Evolutionary conservation across 2,888 invertebrate genomes (phyloP), one percentile per base, ranked within the genome.

Genomic region (Morpho achilles): DNA sequence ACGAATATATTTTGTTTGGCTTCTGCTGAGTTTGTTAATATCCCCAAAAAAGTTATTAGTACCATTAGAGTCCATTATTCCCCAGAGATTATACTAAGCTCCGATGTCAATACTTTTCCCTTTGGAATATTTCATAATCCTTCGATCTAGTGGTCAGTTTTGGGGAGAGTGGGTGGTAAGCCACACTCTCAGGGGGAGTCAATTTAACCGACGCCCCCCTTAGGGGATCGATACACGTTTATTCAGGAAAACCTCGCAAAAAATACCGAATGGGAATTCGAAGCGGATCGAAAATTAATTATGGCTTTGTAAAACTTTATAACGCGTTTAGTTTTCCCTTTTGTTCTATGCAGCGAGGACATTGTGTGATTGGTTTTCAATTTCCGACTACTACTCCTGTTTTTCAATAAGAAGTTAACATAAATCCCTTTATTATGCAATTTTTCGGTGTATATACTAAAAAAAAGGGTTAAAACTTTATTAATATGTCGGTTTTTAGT

Each of bases 271-370:
- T 70, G 73, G 74, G 69, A 78, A 77, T 76, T 78, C 79, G 78
- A 75, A 74, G 79, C 74, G 82, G 82, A 84, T 84, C 78, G 82
- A 82, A 86, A 84, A 84, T 86, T 87, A 87, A 87, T 86, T 85
- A 84, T 77, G 75, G 78, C 74, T 76, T 74, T 70, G 70, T 16
- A 73, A 79, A 72, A 67, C 64, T 53, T 60, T 58, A 58, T 56
- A 60, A 56, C 51, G 53, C 63, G 62, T 71, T 72, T 75, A 76
- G 75, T 76, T 73, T 72, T 74, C 50, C 54, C 54, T 62, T 60
- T 63, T 59, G 63, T 56, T 60, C 53, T 22, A 39, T 46, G 48
- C 50, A 55, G 42, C 46, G 52, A 48, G 42, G 56, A 50, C 50
- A 56, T 58, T 58, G 58, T 63, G 22, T 44, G 48, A 58, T 60